Conservation (phyloP, 2,888 invertebrate genomes). For the Steinernema carpocapsae region DNA sequence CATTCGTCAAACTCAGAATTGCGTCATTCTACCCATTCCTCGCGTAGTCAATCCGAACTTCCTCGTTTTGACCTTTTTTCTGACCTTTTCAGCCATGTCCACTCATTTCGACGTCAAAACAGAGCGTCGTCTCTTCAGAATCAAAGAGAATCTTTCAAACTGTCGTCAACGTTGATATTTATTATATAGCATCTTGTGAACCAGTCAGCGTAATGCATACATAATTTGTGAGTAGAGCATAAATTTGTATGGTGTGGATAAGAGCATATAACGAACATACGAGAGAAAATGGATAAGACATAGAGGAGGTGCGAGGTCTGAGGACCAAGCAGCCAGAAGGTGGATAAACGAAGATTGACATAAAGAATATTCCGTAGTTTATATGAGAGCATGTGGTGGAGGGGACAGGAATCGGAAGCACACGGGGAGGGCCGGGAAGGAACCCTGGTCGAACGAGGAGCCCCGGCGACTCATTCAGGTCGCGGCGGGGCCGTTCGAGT, state of each 20-base stretch:
- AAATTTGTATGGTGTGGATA: neutral
- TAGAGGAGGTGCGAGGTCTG: neutral
- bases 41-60: neutral
- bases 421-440: neutral
- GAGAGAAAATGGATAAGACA: slow-evolving; percentile 7
- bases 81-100: neutral
- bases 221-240: slow-evolving; percentile 2
- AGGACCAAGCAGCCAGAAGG: neutral
- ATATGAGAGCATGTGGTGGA: slow-evolving; percentile 31
- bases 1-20: too few relatives aligned
- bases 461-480: slow-evolving; percentile 6
- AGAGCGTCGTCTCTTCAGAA: slow-evolving; percentile 14
- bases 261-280: slow-evolving; percentile 8
- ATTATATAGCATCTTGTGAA: neutral
- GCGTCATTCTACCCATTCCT: too few relatives aligned
- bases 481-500: neutral
- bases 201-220: slow-evolving; percentile 26
- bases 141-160: slow-evolving; percentile 17
- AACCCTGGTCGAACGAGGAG: slow-evolving; percentile 19
- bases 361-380: slow-evolving; percentile 30
- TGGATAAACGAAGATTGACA: neutral
- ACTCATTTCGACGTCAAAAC: slow-evolving; percentile 2
- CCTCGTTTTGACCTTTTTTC: neutral
- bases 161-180: slow-evolving; percentile 30
- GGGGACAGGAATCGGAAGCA: slow-evolving; percentile 27